These are phyloP conservation scores for Sussaba pulchella DNA, from an alignment of 2,888 invertebrate genomes.

Conservation along the genomic window DNA sequence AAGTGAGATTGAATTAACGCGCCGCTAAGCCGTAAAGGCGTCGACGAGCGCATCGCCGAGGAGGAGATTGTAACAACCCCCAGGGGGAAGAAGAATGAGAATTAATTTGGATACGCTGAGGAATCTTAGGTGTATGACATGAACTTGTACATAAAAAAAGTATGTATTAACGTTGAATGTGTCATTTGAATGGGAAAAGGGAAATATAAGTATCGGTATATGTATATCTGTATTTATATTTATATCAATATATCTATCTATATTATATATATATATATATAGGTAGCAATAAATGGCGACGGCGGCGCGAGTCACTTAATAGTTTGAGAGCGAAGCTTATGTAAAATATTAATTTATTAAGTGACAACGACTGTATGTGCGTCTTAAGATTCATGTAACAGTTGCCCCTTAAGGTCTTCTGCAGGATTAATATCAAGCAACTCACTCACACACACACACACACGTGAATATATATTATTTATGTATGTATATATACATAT, in stretches of 20 bases:
- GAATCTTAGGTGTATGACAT: constrained; percentile 12
- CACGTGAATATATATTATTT: constrained; percentile 3
- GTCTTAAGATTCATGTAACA: constrained; percentile 36
- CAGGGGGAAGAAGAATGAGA: background rate
- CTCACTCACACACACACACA: constrained; percentile 4
- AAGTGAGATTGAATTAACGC: constrained; percentile 27
- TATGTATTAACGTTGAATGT: no score
- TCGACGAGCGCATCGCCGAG: background rate
- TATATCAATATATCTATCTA: background rate
- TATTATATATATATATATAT: constrained; percentile 15
- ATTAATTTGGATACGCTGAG: background rate
- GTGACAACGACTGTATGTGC: constrained; percentile 38
- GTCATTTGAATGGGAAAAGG: no score
- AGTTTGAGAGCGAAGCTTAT: constrained; percentile 10
- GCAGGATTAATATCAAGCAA: constrained; percentile 34
- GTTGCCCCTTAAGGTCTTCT: constrained; percentile 33
- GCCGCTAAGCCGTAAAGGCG: background rate
- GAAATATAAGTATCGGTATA: background rate
- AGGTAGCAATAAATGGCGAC: constrained; percentile 6
- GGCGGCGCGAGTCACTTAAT: constrained; percentile 16
- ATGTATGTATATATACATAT: background rate
- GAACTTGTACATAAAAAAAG: no score
- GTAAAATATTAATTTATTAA: constrained; percentile 41
- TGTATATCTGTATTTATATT: background rate
- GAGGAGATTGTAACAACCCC: background rate